Evolutionary conservation across 2,797 vertebrate genomes (phyloP), one percentile per base, ranked within the genome.

Genomic region (Valencia hispanica): DNA sequence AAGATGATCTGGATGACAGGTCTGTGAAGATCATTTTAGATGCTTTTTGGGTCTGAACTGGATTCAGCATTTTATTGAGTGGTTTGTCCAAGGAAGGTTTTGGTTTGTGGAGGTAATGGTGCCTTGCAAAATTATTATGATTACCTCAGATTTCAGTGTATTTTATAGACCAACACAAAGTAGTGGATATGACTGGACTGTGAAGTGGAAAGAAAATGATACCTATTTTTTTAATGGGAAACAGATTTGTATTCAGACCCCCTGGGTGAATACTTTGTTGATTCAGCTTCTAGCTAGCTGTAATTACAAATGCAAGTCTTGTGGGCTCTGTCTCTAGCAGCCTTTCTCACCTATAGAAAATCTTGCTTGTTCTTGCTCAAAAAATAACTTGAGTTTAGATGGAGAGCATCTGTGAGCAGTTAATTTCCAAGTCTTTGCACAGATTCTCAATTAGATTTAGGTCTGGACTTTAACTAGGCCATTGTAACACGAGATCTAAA

Each of bases 1-100:
- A 86, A 0, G 81, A 47, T 0, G 45, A 43, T 43, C 79, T 81
- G 25, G 59, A 25, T 0, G 84, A 83, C 85, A 94, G 93, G 95
- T 95, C 77, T 75, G 92, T 83, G 0, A 27, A 73, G 43, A 65
- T 41, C 1, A 20, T 14, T 61, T 70, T 32, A 6, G n/a, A 1
- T 12, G 9, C 15, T 41, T 77, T 20, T 27, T 17, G 4, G 53
- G 30, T 22, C 22, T 50, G 2, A 70, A 22, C 4, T 73, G 32
- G 22, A 65, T 34, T 53, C 32, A 74, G 27, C 3, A 22, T 48
- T 27, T 5, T 25, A 18, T n/a, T 32, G 2, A 25, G 0, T 4
- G 12, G 39, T 69, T 71, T 47, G 47, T 43, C 47, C 1, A 18
- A 25, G 27, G 34, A 59, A 39, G 59, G 48, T 43, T 27, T 68